Conservation (phyloP, 2,113 vertebrate genomes). For the Amphilophus citrinellus region DNA sequence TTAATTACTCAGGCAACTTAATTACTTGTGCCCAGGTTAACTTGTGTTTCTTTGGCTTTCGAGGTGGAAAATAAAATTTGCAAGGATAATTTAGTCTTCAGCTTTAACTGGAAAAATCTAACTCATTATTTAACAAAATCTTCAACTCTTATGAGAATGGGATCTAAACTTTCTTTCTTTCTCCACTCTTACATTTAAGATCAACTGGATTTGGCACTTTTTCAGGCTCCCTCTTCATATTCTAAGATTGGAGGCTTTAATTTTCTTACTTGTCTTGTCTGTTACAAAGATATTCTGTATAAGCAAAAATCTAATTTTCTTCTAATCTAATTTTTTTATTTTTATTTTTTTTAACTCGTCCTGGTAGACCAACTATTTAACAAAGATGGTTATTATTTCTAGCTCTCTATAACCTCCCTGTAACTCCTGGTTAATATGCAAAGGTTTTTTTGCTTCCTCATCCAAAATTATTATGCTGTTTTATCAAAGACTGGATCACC, state of each 20-base stretch:
- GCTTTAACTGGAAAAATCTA: not conserved
- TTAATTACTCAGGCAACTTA: not conserved
- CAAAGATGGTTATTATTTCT: no score
- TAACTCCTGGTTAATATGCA: no score
- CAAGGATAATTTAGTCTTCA: not conserved
- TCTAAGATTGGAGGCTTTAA: not conserved
- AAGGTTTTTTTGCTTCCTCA: no score
- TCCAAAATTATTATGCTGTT: no score
- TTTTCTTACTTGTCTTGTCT: not conserved
- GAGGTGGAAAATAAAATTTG: not conserved
- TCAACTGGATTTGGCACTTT: not conserved
- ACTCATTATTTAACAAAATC: not conserved
- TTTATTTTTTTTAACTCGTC: no score
- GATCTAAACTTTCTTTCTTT: not conserved
- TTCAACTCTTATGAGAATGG: not conserved
- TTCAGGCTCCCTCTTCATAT: not conserved
- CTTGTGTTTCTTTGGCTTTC: not conserved
- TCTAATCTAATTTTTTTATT: no score
- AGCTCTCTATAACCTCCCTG: no score
- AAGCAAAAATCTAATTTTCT: no score
- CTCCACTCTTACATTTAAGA: not conserved
- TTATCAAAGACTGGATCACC: no score
- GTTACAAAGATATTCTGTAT: not conserved
- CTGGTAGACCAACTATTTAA: no score
- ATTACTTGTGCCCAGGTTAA: accelerated